Evolutionary conservation across 1,140 invertebrate genomes (phyloP).

Genomic region (Metaphire vulgaris): DNA sequence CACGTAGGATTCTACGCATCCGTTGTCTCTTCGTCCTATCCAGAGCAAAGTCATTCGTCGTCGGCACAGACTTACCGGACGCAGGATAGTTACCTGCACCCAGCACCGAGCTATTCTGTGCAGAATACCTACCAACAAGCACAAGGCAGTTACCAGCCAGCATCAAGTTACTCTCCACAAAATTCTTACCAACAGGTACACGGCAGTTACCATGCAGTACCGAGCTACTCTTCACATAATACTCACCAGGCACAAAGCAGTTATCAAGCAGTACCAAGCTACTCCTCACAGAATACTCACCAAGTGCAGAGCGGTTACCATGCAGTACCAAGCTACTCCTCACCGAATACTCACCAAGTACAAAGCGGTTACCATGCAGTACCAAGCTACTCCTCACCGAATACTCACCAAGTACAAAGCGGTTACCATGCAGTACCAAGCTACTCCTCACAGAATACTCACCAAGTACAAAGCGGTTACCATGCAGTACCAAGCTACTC

Average conservation of each 20-base stretch:
- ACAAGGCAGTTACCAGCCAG: not conserved
- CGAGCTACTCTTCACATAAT: not conserved
- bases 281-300: not conserved
- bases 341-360: not conserved
- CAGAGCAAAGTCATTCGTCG: not conserved
- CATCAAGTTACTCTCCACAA: not conserved
- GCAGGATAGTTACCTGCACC: not conserved
- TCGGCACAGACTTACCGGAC: not conserved
- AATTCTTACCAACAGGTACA: not conserved
- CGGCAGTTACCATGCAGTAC: not conserved
- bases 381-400: not conserved
- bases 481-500: not conserved
- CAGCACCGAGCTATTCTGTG: not conserved
- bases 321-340: not conserved
- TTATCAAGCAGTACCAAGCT: not conserved
- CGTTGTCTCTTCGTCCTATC: not conserved
- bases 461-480: not conserved
- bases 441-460: not conserved
- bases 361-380: not conserved
- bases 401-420: not conserved
- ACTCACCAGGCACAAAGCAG: not conserved
- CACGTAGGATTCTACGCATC: not conserved
- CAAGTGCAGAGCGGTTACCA: not conserved
- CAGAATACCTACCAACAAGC: not conserved
- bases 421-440: not conserved